Base-by-base conservation (phyloP, 2,888 invertebrate genomes). In the Caenorhabditis zanzibari region DNA sequence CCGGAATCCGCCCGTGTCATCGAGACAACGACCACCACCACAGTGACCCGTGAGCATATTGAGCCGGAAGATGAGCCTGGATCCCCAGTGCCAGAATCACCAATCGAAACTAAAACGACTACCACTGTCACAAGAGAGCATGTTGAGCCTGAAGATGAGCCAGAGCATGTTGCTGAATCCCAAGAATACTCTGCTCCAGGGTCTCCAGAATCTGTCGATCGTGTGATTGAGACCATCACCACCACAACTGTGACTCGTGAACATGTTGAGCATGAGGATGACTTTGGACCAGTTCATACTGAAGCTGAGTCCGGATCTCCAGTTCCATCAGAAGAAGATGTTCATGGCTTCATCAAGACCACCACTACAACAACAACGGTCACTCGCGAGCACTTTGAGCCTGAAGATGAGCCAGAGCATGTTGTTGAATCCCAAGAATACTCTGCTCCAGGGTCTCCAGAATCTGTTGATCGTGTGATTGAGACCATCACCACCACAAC, bases 111-210 rank as follows among this genome's bases (percentile, higher is more conserved):
- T 14, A 81, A 73, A 0, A 81, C 74, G 22, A 80, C 73, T 0
- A 74, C 74, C 24, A 81, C 81, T 22, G 66, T 80, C 0, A 73
- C 66, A 19, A 66, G 81, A 6, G 81, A 81, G 28, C 68, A 74
- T 44, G 58, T 64, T 24, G 72, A 71, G 35, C 56, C 76, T 38
- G 82, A 76, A 24, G 47, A 56, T 2, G 61, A 69, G 19, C 61
- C 16, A 64, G 9, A 47, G 38, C 76, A 61, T 47, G 2, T 47
- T 32, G 32, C 44, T 9, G 69, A 49, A 41, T 58, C 77, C 32
- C 66, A 44, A 35, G 73, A 73, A 26, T 47, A 71, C 12, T 54
- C 54, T 7, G 16, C 28, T 35, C 22, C 69, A n/a, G 71, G 47
- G 56, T 49, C 79, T 10, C 66, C 56, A 49, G 12, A 63, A 6